Conservation (phyloP, 2,113 vertebrate species). For the Sterna hirundo region DNA sequence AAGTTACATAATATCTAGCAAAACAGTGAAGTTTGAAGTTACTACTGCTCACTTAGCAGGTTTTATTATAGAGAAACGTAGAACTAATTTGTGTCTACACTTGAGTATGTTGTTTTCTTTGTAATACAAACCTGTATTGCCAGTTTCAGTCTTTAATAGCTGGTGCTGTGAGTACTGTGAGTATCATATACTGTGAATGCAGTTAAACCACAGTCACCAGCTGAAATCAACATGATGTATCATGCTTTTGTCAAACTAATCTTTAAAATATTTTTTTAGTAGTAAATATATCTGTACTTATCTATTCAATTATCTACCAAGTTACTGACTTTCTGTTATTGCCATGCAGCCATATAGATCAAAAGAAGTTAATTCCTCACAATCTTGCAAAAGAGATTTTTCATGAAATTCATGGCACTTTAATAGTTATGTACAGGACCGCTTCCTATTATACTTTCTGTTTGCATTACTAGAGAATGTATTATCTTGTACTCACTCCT, state of each 20-base stretch:
- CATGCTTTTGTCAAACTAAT: neutral
- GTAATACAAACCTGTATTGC: neutral
- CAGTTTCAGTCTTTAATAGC: neutral
- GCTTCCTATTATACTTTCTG: neutral
- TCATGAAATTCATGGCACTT: neutral
- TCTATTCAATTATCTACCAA: neutral
- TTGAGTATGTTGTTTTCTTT: neutral
- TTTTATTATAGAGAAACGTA: neutral
- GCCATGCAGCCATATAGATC: neutral
- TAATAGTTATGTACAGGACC: neutral
- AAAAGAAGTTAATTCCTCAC: neutral
- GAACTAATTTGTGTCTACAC: neutral
- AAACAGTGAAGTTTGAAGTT: constrained; percentile 8
- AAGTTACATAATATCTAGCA: neutral
- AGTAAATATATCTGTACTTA: neutral
- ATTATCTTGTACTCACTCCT: neutral
- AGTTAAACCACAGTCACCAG: neutral
- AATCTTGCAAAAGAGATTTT: neutral
- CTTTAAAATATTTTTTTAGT: neutral
- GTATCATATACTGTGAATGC: neutral
- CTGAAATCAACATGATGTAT: neutral
- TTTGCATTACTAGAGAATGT: neutral
- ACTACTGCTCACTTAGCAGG: neutral
- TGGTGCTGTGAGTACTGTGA: neutral
- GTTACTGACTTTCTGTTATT: neutral